phyloP scores from a whole-genome alignment of 1,140 invertebrate genomes.

The Psix sp. region DNA sequence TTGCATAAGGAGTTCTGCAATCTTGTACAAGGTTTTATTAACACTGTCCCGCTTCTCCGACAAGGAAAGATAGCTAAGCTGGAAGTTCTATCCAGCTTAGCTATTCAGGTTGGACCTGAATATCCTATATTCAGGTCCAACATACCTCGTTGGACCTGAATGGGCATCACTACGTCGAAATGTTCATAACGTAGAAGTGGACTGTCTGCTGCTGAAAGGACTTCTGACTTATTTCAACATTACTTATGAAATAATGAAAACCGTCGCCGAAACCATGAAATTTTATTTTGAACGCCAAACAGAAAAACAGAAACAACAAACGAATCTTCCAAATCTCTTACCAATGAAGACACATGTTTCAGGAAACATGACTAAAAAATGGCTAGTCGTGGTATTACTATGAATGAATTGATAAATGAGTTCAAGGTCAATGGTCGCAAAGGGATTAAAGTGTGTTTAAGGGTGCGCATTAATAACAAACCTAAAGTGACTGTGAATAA shows the following conservation, averaged over 20 bases:
- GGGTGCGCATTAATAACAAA: constrained; percentile 8
- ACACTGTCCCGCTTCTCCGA: too few species aligned
- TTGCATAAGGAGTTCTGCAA: too few species aligned
- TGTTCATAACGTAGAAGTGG: too few species aligned
- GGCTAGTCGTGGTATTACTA: constrained; percentile 16
- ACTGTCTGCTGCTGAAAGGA: constrained; percentile 1
- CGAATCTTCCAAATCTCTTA: neutral
- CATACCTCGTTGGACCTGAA: too few species aligned
- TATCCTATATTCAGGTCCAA: too few species aligned
- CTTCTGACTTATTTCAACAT: constrained; percentile 8
- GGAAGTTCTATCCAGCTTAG: too few species aligned
- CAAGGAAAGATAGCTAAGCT: too few species aligned
- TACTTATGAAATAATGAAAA: constrained; percentile 8
- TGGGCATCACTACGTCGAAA: too few species aligned
- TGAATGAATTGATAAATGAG: constrained; percentile 17
- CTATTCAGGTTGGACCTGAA: too few species aligned
- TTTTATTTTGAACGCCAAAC: neutral
- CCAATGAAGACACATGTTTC: constrained; percentile 6
- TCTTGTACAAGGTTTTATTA: too few species aligned
- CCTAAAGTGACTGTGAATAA: constrained; percentile 10
- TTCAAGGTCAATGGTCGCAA: constrained; percentile 4
- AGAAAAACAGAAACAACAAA: neutral
- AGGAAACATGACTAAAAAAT: constrained; percentile 19
- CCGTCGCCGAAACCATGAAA: constrained; percentile 1
- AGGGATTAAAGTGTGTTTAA: constrained; percentile 14